Evolutionary conservation across 2,113 vertebrate species (phyloP).

Genomic region (Anas platyrhynchos): DNA sequence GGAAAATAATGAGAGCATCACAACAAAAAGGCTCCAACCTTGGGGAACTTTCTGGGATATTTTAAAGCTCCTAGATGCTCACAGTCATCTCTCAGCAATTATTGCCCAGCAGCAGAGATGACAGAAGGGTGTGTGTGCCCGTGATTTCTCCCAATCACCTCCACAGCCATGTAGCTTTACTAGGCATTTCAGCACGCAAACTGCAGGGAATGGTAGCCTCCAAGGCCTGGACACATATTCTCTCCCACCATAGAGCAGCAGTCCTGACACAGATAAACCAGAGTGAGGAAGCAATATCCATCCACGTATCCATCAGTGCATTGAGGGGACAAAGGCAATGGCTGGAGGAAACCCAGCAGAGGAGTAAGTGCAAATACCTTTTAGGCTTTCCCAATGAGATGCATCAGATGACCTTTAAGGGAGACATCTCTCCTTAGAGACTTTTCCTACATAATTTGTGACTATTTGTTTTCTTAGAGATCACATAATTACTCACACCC

Average conservation of each 20-base stretch:
- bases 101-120: neutral
- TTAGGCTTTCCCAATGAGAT: neutral
- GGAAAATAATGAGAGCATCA: neutral
- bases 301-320: accelerated
- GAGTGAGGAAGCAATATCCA: neutral
- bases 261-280: neutral
- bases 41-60: neutral
- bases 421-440: neutral
- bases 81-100: neutral
- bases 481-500: neutral
- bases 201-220: neutral
- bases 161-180: neutral
- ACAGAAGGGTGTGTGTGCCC: neutral
- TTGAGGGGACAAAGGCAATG: neutral
- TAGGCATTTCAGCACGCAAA: neutral
- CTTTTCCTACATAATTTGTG: neutral
- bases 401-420: neutral
- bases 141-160: accelerated
- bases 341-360: neutral
- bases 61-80: neutral
- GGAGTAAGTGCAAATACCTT: neutral
- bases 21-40: neutral
- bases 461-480: neutral
- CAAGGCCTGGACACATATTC: accelerated
- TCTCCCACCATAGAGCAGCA: neutral